Evolutionary conservation across 2,113 vertebrate species (phyloP), one percentile per base, ranked within the genome.

Genomic region (Machaerirhynchus nigripectus): DNA sequence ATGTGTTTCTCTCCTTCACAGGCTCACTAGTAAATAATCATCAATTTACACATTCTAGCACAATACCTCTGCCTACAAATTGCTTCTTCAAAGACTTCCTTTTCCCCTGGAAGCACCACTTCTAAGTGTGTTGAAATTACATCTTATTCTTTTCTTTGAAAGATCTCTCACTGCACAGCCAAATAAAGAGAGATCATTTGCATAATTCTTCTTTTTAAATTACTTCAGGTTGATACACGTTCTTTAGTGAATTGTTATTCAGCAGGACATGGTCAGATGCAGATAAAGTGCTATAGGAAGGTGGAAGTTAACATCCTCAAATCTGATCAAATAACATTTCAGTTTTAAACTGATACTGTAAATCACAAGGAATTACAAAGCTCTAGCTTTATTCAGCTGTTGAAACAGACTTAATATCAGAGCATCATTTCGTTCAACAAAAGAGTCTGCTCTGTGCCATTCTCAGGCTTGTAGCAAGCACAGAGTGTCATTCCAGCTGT

Each of bases 21-120:
- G 74, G 50, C 79, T 95, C 42, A 47, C 92, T 75, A 92, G 96
- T 98, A 97, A 97, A 98, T 97, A 97, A 97, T 97, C 94, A 97
- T 97, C 95, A 97, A 88, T 97, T 97, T 97, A 97, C 90, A 91
- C 95, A 92, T 96, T 93, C 87, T 73, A 89, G 84, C 93, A 96
- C 95, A 95, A 97, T 96, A 92, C 64, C 78, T 73, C 83, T 93
- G 74, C 82, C 92, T 96, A 97, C 90, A 97, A 96, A 97, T 97
- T 97, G 75, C 93, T 96, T 96, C 95, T 97, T 97, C 89, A 96
- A 94, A 96, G 89, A 92, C 91, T 96, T 96, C 84, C 92, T 95
- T 96, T 96, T 94, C 78, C 92, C 78, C 76, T 96, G 70, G 92
- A 94, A 96, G 84, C 80, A 90, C 70, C 87, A 83, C 60, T 95